These are phyloP conservation scores for Myiotriccus ornatus DNA, from an alignment of 2,797 vertebrate genomes.

Conservation along the genomic window DNA sequence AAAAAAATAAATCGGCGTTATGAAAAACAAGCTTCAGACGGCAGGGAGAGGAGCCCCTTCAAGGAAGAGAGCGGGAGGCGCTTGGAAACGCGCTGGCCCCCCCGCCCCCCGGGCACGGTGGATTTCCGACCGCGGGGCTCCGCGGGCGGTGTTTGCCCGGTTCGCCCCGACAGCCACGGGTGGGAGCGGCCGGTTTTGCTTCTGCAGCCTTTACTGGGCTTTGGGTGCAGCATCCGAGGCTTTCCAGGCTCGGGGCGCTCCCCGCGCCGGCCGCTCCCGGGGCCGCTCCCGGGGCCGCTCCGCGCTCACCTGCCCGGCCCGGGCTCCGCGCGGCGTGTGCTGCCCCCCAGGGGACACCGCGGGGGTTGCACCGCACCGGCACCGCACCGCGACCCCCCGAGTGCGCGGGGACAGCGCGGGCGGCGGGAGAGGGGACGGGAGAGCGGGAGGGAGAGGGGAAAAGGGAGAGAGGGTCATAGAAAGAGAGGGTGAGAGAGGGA, in stretches of 20 bases:
- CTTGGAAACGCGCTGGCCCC: not conserved
- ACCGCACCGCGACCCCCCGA: not conserved
- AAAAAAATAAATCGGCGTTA: not conserved
- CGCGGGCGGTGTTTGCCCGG: not conserved
- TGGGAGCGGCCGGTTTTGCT: not conserved
- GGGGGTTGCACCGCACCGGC: not conserved
- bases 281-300: not conserved
- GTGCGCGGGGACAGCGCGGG: not conserved
- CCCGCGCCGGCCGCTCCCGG: not conserved
- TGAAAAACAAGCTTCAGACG: not conserved
- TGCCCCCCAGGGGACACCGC: slow-evolving; percentile 29
- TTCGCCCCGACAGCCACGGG: not conserved
- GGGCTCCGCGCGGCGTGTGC: slow-evolving; percentile 31
- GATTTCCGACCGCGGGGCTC: not conserved
- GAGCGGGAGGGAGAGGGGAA: not conserved
- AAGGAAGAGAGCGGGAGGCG: not conserved
- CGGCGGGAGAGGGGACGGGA: not conserved
- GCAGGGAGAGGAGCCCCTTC: not conserved
- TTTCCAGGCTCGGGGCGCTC: not conserved
- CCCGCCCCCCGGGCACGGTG: not conserved
- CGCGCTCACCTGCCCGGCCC: slow-evolving; percentile 15
- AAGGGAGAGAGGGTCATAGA: too few species aligned
- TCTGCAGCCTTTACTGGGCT: not conserved
- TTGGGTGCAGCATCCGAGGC: not conserved
- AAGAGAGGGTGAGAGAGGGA: not conserved